phyloP scores from a whole-genome alignment of 2,888 invertebrate genomes.

The Orthosia cruda region DNA sequence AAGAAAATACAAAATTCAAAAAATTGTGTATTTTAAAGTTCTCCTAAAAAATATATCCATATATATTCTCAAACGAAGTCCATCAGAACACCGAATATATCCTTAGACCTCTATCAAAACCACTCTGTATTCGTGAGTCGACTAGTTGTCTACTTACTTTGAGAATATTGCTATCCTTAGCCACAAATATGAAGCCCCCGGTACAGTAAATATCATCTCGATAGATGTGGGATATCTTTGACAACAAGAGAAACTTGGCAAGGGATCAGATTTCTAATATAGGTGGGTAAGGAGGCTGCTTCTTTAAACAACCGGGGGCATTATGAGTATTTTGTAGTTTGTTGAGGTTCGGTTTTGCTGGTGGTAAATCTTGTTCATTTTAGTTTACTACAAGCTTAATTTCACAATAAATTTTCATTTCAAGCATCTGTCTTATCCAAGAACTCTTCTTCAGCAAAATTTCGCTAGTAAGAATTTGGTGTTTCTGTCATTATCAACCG shows the following conservation, averaged over 20 bases:
- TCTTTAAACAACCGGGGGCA: constrained; percentile 44
- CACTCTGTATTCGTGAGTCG: constrained; percentile 85
- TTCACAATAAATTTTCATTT: not conserved
- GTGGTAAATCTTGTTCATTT: not conserved
- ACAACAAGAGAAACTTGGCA: constrained; percentile 68
- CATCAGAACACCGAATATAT: constrained; percentile 70
- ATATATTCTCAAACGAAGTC: constrained; percentile 47
- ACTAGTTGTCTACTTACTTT: constrained; percentile 84
- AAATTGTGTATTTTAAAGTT: no score
- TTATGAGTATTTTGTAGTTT: constrained; percentile 14
- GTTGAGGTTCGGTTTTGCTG: not conserved
- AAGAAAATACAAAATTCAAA: no score
- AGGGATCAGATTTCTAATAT: constrained; percentile 42
- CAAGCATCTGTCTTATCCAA: no score
- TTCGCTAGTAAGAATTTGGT: not conserved
- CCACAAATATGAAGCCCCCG: constrained; percentile 78
- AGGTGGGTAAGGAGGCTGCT: constrained; percentile 15
- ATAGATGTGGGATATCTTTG: constrained; percentile 67
- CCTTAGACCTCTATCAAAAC: constrained; percentile 68
- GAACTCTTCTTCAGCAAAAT: no score
- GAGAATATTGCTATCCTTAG: constrained; percentile 84
- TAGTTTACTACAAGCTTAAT: not conserved
- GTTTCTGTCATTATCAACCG: not conserved
- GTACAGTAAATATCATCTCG: constrained; percentile 71
- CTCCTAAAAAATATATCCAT: not conserved